phyloP scores from a whole-genome alignment of 2,113 vertebrate species.

The Ammodramus savannarum region DNA sequence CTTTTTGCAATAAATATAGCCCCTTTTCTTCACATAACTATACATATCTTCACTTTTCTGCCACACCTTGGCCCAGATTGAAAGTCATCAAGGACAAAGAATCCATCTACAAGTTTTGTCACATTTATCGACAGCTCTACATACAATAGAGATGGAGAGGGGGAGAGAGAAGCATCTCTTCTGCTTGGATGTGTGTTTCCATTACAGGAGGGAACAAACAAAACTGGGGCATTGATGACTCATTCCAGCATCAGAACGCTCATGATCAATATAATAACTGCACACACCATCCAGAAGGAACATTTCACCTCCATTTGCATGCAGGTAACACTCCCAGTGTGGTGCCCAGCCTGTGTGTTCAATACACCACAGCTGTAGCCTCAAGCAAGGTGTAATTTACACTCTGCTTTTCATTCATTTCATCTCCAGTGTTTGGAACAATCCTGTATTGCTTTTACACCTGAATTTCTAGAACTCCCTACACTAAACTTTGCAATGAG shows the following conservation, averaged over 20 bases:
- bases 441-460: background rate
- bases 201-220: background rate
- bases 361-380: rapidly evolving
- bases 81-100: background rate
- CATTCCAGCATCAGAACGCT: background rate
- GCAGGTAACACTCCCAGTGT: rapidly evolving
- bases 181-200: background rate
- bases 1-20: background rate
- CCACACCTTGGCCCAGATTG: background rate
- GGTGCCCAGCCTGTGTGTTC: background rate
- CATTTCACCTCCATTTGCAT: background rate
- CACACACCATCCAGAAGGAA: background rate
- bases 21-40: background rate
- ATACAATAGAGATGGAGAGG: rapidly evolving
- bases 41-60: background rate
- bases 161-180: background rate
- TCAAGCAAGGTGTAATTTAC: background rate
- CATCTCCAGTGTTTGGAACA: background rate
- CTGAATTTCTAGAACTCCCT: background rate
- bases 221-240: background rate
- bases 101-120: background rate
- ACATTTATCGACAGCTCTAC: background rate
- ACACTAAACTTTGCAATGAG: background rate
- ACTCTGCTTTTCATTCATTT: background rate
- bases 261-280: background rate